These are phyloP conservation scores for Pandemis cinnamomeana DNA, from an alignment of 2,888 invertebrate genomes.

Conservation along the genomic window DNA sequence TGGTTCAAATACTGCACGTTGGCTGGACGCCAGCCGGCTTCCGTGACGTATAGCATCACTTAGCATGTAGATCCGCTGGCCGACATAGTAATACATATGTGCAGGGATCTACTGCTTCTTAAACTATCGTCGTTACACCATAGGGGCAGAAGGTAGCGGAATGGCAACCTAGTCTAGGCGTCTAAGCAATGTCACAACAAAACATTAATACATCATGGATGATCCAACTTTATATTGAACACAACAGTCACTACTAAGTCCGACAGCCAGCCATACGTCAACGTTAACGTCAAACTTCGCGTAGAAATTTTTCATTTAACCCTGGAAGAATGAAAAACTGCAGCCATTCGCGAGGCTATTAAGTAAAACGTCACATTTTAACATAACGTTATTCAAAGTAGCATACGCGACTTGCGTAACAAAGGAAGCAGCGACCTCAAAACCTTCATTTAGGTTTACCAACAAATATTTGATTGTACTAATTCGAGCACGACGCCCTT, in stretches of 20 bases:
- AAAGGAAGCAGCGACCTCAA: constrained; percentile 37
- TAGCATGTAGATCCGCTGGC: constrained; percentile 29
- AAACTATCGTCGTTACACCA: constrained; percentile 5
- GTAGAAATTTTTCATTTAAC: not conserved
- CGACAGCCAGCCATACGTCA: not conserved
- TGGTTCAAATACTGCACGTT: constrained; percentile 34
- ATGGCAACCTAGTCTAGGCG: not conserved
- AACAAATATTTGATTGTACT: constrained; percentile 39
- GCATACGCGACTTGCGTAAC: constrained; percentile 25
- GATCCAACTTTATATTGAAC: not conserved
- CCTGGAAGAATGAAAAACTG: constrained; percentile 21
- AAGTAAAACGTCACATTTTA: constrained; percentile 33
- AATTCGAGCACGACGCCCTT: constrained; percentile 29
- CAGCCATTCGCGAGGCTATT: constrained; percentile 31
- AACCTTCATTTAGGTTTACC: constrained; percentile 29
- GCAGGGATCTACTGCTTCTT: constrained; percentile 16
- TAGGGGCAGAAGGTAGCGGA: not conserved
- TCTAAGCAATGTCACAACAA: not conserved
- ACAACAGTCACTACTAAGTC: not conserved
- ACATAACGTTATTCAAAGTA: constrained; percentile 36
- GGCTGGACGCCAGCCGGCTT: constrained; percentile 29
- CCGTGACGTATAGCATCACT: constrained; percentile 39
- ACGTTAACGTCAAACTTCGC: not conserved
- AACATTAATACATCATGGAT: not conserved
- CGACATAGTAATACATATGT: constrained; percentile 28